phyloP scores from a whole-genome alignment of 2,113 vertebrate genomes.

The Cryptoleucopteryx plumbea region DNA sequence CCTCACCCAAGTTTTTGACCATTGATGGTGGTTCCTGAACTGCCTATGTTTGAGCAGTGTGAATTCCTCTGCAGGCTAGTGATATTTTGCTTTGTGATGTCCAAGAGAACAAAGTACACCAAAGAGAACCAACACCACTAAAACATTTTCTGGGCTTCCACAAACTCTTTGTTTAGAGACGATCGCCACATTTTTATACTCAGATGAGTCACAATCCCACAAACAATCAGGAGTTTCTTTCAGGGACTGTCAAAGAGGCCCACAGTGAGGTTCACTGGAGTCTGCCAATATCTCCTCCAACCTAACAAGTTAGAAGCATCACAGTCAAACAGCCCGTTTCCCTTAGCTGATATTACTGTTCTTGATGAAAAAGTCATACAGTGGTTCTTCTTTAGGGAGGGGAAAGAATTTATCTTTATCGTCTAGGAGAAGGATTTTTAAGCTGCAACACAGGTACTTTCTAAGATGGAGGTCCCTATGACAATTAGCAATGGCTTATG shows the following conservation, averaged over 20 bases:
- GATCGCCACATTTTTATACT: background rate
- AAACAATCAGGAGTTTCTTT: background rate
- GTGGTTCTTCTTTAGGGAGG: background rate
- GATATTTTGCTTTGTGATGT: background rate
- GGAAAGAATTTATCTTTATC: background rate
- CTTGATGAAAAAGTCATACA: background rate
- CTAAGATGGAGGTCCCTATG: background rate
- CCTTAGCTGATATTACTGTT: background rate
- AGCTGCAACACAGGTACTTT: background rate
- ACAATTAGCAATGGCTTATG: background rate
- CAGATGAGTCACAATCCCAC: background rate
- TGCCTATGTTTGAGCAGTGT: background rate
- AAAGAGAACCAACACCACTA: background rate
- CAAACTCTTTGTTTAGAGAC: background rate
- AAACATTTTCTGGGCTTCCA: background rate
- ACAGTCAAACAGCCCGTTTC: background rate
- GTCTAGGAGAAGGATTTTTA: background rate
- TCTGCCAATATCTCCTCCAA: background rate
- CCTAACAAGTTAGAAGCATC: background rate
- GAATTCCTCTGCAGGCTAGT: background rate
- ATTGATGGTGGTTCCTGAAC: background rate
- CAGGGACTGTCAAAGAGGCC: background rate
- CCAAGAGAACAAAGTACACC: background rate
- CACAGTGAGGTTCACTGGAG: background rate
- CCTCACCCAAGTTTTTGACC: background rate